These are phyloP conservation scores for Papilio aristodemus DNA, from an alignment of 1,140 invertebrate genomes.

Conservation along the genomic window DNA sequence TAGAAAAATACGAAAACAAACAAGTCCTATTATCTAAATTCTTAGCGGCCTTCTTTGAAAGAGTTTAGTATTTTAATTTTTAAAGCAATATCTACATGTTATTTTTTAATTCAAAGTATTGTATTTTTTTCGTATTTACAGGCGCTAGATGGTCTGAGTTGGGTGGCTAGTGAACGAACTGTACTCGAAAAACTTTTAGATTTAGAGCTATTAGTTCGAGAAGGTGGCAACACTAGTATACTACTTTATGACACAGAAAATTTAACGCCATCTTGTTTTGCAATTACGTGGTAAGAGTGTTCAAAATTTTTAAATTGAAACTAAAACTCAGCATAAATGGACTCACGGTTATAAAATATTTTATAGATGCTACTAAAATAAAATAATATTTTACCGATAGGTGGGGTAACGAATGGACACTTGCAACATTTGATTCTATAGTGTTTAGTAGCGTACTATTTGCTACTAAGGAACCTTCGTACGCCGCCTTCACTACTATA, in stretches of 20 bases:
- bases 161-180: constrained; percentile 67
- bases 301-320: no score
- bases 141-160: constrained; percentile 69
- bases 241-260: constrained; percentile 59
- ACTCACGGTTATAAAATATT: no score
- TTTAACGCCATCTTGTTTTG: constrained; percentile 58
- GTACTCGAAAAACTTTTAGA: constrained; percentile 58
- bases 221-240: constrained; percentile 63
- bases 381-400: constrained; percentile 38
- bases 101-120: neutral
- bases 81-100: neutral
- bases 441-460: constrained; percentile 55
- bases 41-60: constrained; percentile 70
- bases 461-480: constrained; percentile 42
- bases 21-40: constrained; percentile 56
- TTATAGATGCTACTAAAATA: neutral
- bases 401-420: constrained; percentile 69
- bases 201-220: constrained; percentile 56
- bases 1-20: constrained; percentile 45
- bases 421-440: constrained; percentile 65
- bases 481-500: constrained; percentile 53
- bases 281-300: constrained; percentile 68
- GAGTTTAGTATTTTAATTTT: constrained; percentile 46
- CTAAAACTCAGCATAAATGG: no score
- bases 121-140: constrained; percentile 39